phyloP scores from a whole-genome alignment of 2,113 vertebrate species.

The Sylvia atricapilla region DNA sequence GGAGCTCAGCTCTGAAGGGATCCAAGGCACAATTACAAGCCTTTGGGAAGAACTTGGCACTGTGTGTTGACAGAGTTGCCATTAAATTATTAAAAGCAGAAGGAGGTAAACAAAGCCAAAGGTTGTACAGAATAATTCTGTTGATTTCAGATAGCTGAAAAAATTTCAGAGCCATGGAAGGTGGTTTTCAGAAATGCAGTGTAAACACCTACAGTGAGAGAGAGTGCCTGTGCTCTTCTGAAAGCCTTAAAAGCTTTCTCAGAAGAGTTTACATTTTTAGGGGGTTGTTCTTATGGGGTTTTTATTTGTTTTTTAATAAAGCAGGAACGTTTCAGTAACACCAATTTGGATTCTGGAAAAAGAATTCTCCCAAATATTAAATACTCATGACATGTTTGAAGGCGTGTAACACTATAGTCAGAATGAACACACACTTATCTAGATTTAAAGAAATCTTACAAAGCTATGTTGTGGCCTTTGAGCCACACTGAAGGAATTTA shows the following conservation, averaged over 20 bases:
- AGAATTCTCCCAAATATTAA: background rate
- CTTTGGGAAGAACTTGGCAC: background rate
- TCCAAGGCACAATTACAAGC: background rate
- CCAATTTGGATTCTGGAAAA: background rate
- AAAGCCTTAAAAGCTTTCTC: background rate
- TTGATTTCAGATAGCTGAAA: background rate
- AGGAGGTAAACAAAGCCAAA: background rate
- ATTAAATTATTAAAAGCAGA: constrained; percentile 17
- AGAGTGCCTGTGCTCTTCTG: background rate
- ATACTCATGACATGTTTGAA: background rate
- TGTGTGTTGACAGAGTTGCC: background rate
- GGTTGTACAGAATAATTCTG: background rate
- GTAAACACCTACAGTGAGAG: background rate
- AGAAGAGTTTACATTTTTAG: background rate
- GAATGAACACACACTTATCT: background rate
- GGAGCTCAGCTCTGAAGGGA: background rate
- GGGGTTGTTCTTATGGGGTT: background rate
- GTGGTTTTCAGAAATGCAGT: background rate
- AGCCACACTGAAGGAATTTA: background rate
- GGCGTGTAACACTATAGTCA: background rate
- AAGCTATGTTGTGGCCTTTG: background rate
- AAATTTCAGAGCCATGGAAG: background rate
- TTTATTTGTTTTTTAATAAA: background rate
- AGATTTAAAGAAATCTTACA: background rate
- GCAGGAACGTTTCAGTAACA: background rate